phyloP scores from a whole-genome alignment of 2,113 vertebrate genomes.

The Miniopterus natalensis region DNA sequence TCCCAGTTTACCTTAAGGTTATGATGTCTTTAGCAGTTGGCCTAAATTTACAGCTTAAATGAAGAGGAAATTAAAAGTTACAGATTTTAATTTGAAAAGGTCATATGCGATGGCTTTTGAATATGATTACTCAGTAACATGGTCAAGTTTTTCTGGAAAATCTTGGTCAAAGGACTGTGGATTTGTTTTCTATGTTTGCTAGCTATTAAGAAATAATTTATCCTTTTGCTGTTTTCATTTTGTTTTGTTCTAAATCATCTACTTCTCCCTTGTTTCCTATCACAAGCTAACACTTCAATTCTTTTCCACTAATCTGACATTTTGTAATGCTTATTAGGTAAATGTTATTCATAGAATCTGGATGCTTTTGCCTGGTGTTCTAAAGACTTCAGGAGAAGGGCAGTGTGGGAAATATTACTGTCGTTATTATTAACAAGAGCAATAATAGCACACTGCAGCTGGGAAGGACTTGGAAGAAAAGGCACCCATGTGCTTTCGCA shows the following conservation, averaged over 20 bases:
- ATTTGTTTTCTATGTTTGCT: not conserved
- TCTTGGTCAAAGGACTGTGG: not conserved
- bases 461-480: not conserved
- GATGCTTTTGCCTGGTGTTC: not conserved
- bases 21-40: not conserved
- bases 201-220: not conserved
- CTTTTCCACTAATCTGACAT: not conserved
- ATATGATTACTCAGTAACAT: not conserved
- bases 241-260: slow-evolving; percentile 27
- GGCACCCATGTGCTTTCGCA: not conserved
- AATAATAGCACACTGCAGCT: not conserved
- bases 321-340: slow-evolving; percentile 33
- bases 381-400: not conserved
- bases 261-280: not conserved
- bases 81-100: slow-evolving; percentile 21
- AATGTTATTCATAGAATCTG: slow-evolving; percentile 9
- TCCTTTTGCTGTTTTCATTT: not conserved
- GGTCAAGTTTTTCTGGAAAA: not conserved
- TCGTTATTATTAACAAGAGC: not conserved
- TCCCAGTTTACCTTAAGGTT: not conserved
- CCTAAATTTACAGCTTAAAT: slow-evolving; percentile 25
- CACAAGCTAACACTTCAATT: slow-evolving; percentile 16
- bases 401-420: not conserved
- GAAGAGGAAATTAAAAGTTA: slow-evolving; percentile 47
- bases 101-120: not conserved